These are phyloP conservation scores for Scolopax mira DNA, from an alignment of 2,113 vertebrate species.

Conservation along the genomic window DNA sequence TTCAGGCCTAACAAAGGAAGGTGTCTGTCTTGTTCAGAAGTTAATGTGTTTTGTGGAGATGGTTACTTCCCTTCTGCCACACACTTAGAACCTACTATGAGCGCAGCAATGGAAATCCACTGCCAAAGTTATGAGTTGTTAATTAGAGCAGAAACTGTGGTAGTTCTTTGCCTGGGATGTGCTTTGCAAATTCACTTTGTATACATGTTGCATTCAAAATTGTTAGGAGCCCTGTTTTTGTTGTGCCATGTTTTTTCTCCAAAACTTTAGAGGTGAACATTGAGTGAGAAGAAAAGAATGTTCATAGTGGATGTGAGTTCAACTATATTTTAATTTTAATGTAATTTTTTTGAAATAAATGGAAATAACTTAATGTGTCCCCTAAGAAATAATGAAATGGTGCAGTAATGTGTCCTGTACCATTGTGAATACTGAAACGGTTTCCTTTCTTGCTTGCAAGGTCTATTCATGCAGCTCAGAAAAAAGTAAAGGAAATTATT, in stretches of 20 bases:
- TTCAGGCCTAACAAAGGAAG: not conserved
- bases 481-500: constrained; percentile 21
- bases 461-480: not conserved
- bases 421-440: not conserved
- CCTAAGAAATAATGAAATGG: not conserved
- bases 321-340: constrained; percentile 4
- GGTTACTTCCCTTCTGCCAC: not conserved
- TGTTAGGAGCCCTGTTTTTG: constrained; percentile 4
- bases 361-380: not conserved
- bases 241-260: not conserved
- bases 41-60: not conserved
- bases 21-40: not conserved
- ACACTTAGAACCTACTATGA: not conserved
- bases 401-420: not conserved
- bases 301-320: not conserved
- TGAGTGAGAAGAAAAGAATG: not conserved
- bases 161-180: not conserved
- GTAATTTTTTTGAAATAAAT: not conserved
- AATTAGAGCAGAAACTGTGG: not conserved
- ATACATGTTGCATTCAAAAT: not conserved
- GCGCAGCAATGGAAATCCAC: not conserved
- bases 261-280: not conserved
- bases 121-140: not conserved
- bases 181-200: constrained; percentile 24
- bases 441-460: constrained; percentile 1